A percentile compares a stretch with the other conserved stretches of the same genome.
Evolutionary conservation across 2,113 vertebrate genomes (phyloP).

Genomic region (Columba livia): DNA sequence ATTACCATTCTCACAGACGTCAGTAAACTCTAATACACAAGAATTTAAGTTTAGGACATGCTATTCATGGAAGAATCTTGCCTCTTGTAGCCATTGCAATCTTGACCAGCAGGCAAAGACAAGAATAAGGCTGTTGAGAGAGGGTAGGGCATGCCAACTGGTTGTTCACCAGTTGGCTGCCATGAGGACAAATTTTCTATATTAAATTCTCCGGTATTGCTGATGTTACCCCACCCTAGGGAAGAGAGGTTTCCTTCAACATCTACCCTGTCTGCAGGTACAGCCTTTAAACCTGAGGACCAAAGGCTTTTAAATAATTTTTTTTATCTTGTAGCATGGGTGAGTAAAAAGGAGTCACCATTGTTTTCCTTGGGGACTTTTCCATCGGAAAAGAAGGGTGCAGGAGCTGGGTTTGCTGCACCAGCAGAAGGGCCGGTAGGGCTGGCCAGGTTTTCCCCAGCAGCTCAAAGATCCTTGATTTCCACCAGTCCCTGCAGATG

Average conservation of each 20-base stretch:
- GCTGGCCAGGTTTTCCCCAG: not conserved
- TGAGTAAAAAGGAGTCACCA: not conserved
- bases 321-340: not conserved
- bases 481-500: not conserved
- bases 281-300: constrained; percentile 6
- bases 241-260: not conserved
- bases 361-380: not conserved
- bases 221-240: not conserved
- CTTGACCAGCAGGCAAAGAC: not conserved
- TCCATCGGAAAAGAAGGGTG: not conserved
- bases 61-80: not conserved
- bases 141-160: not conserved
- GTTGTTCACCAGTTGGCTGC: not conserved
- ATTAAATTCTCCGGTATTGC: not conserved
- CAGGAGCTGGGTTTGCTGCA: not conserved
- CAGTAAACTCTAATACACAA: not conserved
- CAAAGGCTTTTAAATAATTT: not conserved
- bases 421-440: not conserved
- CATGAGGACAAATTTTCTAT: not conserved
- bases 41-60: not conserved
- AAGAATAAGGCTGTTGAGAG: not conserved
- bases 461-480: not conserved
- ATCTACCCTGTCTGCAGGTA: not conserved
- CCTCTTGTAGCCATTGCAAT: not conserved
- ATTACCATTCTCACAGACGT: constrained; percentile 17